Evolutionary conservation across 92 coral and sea anemone genomes (phyloP), one percentile per base, ranked within the genome.

Genomic region (Heteractis magnifica): DNA sequence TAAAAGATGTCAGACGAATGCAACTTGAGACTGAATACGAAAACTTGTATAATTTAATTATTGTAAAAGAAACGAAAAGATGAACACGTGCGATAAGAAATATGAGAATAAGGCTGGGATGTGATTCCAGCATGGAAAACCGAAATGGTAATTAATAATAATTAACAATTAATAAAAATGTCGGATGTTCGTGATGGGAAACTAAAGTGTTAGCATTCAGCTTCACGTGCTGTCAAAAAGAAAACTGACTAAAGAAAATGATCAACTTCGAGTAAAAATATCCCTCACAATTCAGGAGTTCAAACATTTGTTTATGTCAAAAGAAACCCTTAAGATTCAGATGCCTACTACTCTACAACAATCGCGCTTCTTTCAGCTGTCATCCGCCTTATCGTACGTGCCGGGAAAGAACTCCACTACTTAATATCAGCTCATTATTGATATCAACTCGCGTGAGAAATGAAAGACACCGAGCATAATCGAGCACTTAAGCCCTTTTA

Each of bases 381-480:
- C 73, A 68, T 23, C 49, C 15, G 5, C 15, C 49, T 26, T 26
- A 68, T 68, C 73, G 73, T 68, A 68, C 73, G 73, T 68, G 49
- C 49, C 73, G 49, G 73, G 23, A 20, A 68, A 68, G 73, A 68
- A 26, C 49, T 4, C 73, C 21, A 68, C 10, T 20, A 4, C 14
- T 10, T 5, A 68, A 68, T 23, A 26, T 2, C 73, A 3, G 19
- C 73, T 68, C 73, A 68, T 68, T 68, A 68, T 68, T 65, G 20
- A 68, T 68, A 68, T 68, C 73, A 68, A 68, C 14, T 68, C 16
- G 44, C 73, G 49, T 68, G 73, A 26, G 73, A 68, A 68, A 26
- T 68, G 9, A 64, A 64, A 26, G 49, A 68, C 15, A n/a, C 49
- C 23, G 26, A n/a, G 49, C 73, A 68, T 68, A 68, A 68, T 12